Conservation (phyloP, 2,113 vertebrate genomes). For the Chroicocephalus ridibundus region DNA sequence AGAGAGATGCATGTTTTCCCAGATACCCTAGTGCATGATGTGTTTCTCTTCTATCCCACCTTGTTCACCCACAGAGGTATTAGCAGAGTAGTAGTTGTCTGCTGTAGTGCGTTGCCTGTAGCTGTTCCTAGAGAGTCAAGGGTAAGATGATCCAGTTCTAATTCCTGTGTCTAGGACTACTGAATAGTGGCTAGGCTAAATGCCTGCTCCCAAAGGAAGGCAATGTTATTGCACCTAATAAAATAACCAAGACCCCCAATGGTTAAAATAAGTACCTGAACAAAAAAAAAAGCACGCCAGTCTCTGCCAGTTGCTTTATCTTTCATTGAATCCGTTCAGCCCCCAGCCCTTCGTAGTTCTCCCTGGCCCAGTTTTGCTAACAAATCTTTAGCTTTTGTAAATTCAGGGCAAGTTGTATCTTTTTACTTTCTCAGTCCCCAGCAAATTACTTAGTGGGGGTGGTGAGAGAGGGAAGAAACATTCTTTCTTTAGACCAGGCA, state of each 20-base stretch:
- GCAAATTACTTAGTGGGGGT: neutral
- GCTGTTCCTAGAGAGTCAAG: neutral
- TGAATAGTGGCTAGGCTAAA: neutral
- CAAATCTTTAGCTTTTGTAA: neutral
- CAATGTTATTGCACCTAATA: neutral
- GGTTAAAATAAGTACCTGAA: neutral
- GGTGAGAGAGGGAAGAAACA: neutral
- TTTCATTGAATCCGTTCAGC: neutral
- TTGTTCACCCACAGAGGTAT: neutral
- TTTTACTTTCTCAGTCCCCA: neutral
- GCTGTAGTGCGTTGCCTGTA: neutral
- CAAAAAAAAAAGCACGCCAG: neutral
- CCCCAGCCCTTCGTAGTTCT: neutral
- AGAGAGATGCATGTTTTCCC: neutral
- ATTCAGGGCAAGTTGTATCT: neutral
- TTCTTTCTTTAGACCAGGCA: slow-evolving; percentile 28
- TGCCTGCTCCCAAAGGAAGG: neutral
- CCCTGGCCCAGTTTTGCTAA: neutral
- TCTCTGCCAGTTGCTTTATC: neutral
- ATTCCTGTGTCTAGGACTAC: neutral
- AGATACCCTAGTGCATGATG: fast-evolving
- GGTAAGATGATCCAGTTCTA: neutral
- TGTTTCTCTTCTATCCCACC: neutral
- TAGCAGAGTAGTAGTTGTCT: neutral
- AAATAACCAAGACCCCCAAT: neutral